These are phyloP conservation scores for Alligator mississippiensis DNA, from an alignment of 2,113 vertebrate species.

Conservation along the genomic window DNA sequence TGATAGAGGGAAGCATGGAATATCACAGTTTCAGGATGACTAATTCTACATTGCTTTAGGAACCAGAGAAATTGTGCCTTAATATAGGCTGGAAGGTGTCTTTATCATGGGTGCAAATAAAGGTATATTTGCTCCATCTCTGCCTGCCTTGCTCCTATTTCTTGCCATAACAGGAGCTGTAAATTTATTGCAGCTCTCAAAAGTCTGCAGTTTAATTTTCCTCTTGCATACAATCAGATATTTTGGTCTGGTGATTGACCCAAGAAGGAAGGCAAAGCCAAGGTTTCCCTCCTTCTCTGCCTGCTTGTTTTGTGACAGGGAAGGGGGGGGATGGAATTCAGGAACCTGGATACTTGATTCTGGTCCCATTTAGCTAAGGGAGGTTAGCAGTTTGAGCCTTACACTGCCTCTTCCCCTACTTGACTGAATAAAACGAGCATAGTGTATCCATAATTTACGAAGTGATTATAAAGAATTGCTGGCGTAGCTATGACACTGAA, in stretches of 20 bases:
- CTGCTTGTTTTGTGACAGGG: neutral
- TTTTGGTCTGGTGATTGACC: too few relatives aligned
- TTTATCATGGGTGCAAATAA: neutral
- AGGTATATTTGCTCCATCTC: neutral
- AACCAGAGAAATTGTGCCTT: neutral
- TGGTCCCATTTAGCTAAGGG: neutral
- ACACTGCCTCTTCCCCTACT: neutral
- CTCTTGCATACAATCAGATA: neutral
- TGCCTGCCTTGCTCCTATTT: neutral
- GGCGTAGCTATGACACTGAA: rapidly evolving
- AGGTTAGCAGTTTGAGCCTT: neutral
- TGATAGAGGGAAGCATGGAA: neutral
- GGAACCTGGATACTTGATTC: neutral
- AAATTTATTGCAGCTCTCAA: neutral
- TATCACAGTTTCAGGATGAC: neutral
- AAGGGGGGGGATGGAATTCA: too few relatives aligned
- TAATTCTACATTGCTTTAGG: neutral
- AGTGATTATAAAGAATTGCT: neutral
- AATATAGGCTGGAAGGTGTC: neutral
- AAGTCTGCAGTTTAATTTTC: neutral
- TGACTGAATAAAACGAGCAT: neutral
- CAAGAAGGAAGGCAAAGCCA: neutral
- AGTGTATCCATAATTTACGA: neutral
- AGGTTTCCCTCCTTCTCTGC: too few relatives aligned
- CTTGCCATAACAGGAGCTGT: neutral